Base-by-base conservation (phyloP, 2,888 invertebrate species). In the Spicauda simplicius region DNA sequence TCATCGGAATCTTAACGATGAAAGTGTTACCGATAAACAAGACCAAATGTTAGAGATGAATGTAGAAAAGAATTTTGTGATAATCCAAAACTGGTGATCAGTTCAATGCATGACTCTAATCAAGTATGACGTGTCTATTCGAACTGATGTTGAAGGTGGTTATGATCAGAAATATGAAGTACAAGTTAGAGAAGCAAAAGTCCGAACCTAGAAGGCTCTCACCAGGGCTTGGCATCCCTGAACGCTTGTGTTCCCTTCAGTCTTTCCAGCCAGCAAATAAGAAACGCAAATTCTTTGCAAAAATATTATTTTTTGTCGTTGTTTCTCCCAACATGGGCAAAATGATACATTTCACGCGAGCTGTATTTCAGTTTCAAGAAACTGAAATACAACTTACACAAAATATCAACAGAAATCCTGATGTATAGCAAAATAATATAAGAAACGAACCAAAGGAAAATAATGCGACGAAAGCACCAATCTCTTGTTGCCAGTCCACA, bases 201-300 rank as follows among this genome's bases (percentile, higher is more conserved):
- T 90, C 83, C 92, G 91, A 93, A 93, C 93, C 92, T 93, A 93
- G 85, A 86, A 86, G 90, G 93, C 89, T 92, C 93, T 93, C 93
- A 93, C 93, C 93, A 93, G 92, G 93, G 93, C 91, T 91, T 93
- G 80, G 93, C 88, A 91, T 93, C 93, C 93, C 93, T 92, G 90
- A 88, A 90, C 87, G 91, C 93, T 87, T 90, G 91, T 80, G 93
- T 92, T 87, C 93, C 90, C 86, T 90, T 93, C 91, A 92, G 91
- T 88, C 93, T 93, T 84, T 85, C 86, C 88, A 91, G 92, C 88
- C 90, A 90, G 93, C 92, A 93, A 91, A 90, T 92, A 91, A 92
- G 91, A 92, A 93, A 93, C 80, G 91, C 85, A 92, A 82, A 91
- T 67, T 67, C 84, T 92, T 93, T 92, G 93, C 93, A 93, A 91